These are phyloP conservation scores for Sturnira hondurensis DNA, from an alignment of 2,113 vertebrate genomes.

Conservation along the genomic window DNA sequence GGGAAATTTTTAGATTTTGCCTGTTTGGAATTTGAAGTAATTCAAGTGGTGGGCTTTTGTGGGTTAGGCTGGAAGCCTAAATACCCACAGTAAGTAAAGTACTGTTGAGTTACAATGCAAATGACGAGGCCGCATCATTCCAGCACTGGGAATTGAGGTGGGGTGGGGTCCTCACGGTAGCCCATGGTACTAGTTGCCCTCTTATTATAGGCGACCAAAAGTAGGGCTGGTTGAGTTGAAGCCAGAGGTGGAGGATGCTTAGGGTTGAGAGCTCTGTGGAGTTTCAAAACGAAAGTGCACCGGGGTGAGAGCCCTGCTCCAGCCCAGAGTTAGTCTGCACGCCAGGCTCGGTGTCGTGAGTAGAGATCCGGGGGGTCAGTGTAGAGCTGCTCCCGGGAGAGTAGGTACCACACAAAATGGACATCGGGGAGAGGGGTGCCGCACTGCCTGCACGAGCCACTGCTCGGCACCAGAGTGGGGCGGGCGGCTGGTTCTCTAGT, in stretches of 20 bases:
- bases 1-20: neutral
- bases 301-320: neutral
- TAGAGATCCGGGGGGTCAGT: neutral
- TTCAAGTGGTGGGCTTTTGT: neutral
- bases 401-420: neutral
- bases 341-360: neutral
- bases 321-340: neutral
- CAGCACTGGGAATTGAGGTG: neutral
- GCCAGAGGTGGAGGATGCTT: neutral
- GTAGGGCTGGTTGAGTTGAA: neutral
- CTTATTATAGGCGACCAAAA: neutral
- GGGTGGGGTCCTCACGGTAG: neutral
- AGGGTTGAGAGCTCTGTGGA: neutral
- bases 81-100: neutral
- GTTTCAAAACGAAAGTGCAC: neutral
- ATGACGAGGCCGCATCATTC: neutral
- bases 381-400: neutral
- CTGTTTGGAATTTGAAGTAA: neutral
- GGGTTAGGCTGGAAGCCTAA: neutral
- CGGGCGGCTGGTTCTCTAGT: neutral
- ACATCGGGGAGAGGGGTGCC: neutral
- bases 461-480: neutral
- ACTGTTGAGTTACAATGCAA: neutral
- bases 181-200: neutral
- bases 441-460: rapidly evolving